Conservation (phyloP, 2,888 invertebrate species). For the Gortyna flavago region DNA sequence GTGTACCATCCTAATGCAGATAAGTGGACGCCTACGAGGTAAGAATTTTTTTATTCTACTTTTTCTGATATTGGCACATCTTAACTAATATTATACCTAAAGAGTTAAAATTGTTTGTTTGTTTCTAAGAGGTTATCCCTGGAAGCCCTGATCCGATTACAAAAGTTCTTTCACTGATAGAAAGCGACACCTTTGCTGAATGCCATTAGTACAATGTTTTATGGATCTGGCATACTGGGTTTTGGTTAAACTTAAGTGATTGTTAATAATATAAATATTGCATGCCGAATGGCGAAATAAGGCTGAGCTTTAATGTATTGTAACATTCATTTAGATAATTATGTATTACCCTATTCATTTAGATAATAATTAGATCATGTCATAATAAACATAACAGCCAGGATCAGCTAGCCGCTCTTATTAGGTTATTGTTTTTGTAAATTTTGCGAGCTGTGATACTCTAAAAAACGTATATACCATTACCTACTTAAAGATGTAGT, state of each 20-base stretch:
- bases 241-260: too few species aligned
- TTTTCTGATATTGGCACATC: not conserved
- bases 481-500: not conserved
- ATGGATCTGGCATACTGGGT: not conserved
- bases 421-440: not conserved
- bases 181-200: not conserved
- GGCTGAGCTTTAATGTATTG: too few species aligned
- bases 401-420: not conserved
- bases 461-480: not conserved
- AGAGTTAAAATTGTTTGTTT: not conserved
- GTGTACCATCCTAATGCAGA: constrained; percentile 95
- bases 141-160: not conserved
- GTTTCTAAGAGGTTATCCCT: not conserved
- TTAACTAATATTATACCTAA: too few species aligned
- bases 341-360: too few species aligned
- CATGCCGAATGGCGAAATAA: too few species aligned
- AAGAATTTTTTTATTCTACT: not conserved
- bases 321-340: too few species aligned
- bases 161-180: not conserved
- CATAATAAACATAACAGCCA: too few species aligned
- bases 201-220: too few species aligned
- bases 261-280: too few species aligned
- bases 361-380: not conserved
- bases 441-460: not conserved
- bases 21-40: constrained; percentile 97